phyloP scores from a whole-genome alignment of 37 sponge, comb jelly and placozoan species.

The Eunapius fragilis region DNA sequence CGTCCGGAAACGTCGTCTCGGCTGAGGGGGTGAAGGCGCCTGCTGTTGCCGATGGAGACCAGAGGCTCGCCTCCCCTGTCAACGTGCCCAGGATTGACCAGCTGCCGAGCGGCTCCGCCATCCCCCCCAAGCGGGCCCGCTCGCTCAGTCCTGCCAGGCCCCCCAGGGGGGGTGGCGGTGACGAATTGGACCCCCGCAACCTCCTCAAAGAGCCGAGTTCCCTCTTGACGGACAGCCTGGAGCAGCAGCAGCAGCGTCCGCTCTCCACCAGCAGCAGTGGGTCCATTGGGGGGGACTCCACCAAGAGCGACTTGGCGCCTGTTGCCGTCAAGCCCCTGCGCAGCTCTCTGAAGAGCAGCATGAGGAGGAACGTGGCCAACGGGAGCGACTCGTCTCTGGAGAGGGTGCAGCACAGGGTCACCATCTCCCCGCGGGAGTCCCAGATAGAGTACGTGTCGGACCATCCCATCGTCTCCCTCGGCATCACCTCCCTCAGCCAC shows the following conservation, averaged over 20 bases:
- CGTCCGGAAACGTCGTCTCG: not conserved
- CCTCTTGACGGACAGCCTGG: no score
- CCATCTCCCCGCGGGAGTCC: slow-evolving; percentile 50
- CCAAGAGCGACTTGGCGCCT: not conserved
- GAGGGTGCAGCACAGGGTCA: slow-evolving; percentile 20
- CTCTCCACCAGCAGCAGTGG: slow-evolving; percentile 12
- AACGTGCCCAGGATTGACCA: not conserved
- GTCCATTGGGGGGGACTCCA: not conserved
- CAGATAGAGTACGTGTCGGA: slow-evolving; percentile 17
- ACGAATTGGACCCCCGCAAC: no score
- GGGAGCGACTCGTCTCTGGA: not conserved
- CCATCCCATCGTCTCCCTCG: slow-evolving; percentile 7
- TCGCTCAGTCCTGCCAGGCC: slow-evolving; percentile 63
- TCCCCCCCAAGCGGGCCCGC: slow-evolving; percentile 38
- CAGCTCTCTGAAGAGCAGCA: slow-evolving; percentile 18
- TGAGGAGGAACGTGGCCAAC: slow-evolving; percentile 3
- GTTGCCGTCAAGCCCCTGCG: slow-evolving; percentile 26
- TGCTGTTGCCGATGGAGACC: not conserved
- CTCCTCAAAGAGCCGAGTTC: not conserved
- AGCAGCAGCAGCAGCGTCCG: no score
- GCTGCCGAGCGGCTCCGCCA: not conserved
- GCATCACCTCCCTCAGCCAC: no score
- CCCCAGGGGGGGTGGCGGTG: not conserved
- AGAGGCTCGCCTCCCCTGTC: not conserved
- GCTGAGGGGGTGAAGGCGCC: not conserved